Evolutionary conservation across 2,888 invertebrate species (phyloP).

Genomic region (Microctonus brassicae): DNA sequence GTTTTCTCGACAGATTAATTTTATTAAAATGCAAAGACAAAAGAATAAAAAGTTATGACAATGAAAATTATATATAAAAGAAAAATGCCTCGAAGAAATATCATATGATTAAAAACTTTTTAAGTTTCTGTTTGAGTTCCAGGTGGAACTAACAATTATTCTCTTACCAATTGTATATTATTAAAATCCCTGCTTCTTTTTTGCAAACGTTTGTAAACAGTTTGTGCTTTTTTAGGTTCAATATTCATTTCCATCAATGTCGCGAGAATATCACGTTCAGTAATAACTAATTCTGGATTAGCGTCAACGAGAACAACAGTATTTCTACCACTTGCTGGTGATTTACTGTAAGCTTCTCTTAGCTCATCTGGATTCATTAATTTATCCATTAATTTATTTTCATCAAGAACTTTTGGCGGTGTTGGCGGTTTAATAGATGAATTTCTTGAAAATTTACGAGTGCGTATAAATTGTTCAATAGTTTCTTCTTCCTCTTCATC

Average conservation of each 20-base stretch:
- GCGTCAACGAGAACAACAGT: conserved; percentile 55
- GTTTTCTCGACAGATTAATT: conserved; percentile 14
- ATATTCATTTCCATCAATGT: conserved; percentile 60
- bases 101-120: background rate
- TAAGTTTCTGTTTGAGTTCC: background rate
- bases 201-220: conserved; percentile 56
- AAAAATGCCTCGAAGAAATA: too few relatives aligned
- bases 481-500: conserved; percentile 55
- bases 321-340: conserved; percentile 33
- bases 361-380: conserved; percentile 45
- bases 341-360: conserved; percentile 32
- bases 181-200: conserved; percentile 52
- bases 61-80: background rate
- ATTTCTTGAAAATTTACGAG: conserved; percentile 42
- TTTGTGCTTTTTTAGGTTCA: conserved; percentile 54
- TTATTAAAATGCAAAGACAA: background rate
- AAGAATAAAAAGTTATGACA: background rate
- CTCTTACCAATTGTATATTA: conserved; percentile 47
- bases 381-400: conserved; percentile 55
- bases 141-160: background rate
- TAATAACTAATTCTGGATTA: conserved; percentile 58
- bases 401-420: conserved; percentile 55
- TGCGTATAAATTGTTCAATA: conserved; percentile 42
- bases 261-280: conserved; percentile 58
- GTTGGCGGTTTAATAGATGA: conserved; percentile 55